phyloP scores from a whole-genome alignment of 2,888 invertebrate species.

The Amblyjoppa proteus region DNA sequence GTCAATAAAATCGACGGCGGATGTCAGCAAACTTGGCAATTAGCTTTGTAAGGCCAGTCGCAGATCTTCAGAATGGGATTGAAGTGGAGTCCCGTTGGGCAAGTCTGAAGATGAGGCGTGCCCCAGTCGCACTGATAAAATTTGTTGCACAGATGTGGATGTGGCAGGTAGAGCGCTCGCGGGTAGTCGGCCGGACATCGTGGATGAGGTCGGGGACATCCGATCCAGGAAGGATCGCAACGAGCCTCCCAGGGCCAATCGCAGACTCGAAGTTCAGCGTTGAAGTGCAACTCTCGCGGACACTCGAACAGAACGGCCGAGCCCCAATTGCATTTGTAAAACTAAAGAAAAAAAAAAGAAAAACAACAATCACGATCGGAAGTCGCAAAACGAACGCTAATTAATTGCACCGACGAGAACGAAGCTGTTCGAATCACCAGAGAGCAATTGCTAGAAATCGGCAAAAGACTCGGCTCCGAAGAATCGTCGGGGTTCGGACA shows the following conservation, averaged over 20 bases:
- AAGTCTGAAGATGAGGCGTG: conserved; percentile 59
- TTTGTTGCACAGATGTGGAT: conserved; percentile 67
- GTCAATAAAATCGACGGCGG: neutral
- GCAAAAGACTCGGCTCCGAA: conserved; percentile 53
- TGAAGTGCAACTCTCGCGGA: conserved; percentile 71
- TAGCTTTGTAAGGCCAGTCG: conserved; percentile 69
- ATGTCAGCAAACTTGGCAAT: conserved; percentile 66
- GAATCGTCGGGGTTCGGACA: conserved; percentile 48
- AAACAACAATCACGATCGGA: neutral
- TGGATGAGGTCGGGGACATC: conserved; percentile 66
- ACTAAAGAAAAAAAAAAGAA: conserved; percentile 48
- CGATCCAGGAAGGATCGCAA: conserved; percentile 66
- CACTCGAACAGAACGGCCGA: conserved; percentile 68
- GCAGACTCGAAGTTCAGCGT: conserved; percentile 69
- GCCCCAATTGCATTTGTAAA: conserved; percentile 72
- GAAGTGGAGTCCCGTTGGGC: conserved; percentile 68
- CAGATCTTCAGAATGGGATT: conserved; percentile 63
- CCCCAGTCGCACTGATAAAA: conserved; percentile 72
- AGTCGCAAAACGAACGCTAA: neutral
- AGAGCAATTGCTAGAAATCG: conserved; percentile 68
- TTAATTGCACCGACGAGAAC: neutral
- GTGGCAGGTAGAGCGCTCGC: conserved; percentile 64
- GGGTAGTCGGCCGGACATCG: conserved; percentile 63
- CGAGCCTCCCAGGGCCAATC: conserved; percentile 71
- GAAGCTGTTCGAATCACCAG: conserved; percentile 53